Evolutionary conservation across 2,888 invertebrate species (phyloP).

Genomic region (Microctonus aethiopoides): DNA sequence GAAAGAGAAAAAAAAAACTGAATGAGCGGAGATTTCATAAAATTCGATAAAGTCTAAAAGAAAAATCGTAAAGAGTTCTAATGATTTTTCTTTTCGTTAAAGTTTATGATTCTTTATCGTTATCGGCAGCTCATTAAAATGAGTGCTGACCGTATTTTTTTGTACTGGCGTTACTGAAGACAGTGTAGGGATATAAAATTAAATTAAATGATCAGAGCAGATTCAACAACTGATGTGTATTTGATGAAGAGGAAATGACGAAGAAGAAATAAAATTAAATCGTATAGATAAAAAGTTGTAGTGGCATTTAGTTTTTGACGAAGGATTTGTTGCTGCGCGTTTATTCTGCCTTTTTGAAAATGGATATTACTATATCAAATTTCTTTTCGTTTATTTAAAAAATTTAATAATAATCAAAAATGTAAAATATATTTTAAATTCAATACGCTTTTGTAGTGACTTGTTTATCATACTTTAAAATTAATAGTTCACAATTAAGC

Average conservation of each 20-base stretch:
- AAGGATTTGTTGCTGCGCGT: too few species aligned
- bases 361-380: too few species aligned
- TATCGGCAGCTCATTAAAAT: neutral
- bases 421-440: too few species aligned
- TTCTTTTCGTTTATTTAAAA: too few species aligned
- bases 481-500: too few species aligned
- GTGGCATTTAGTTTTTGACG: neutral
- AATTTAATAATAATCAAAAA: too few species aligned
- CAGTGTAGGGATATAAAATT: neutral
- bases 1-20: neutral
- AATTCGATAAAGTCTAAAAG: neutral
- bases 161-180: neutral
- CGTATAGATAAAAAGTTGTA: neutral
- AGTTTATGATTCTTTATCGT: neutral
- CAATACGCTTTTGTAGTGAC: too few species aligned
- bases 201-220: neutral
- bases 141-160: neutral
- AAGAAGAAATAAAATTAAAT: too few species aligned
- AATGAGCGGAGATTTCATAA: neutral
- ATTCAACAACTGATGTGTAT: neutral
- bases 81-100: neutral
- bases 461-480: too few species aligned
- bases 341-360: too few species aligned
- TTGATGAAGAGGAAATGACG: neutral
- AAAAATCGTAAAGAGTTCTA: neutral